phyloP scores from a whole-genome alignment of 2,888 invertebrate genomes.

The Buathra laborator region DNA sequence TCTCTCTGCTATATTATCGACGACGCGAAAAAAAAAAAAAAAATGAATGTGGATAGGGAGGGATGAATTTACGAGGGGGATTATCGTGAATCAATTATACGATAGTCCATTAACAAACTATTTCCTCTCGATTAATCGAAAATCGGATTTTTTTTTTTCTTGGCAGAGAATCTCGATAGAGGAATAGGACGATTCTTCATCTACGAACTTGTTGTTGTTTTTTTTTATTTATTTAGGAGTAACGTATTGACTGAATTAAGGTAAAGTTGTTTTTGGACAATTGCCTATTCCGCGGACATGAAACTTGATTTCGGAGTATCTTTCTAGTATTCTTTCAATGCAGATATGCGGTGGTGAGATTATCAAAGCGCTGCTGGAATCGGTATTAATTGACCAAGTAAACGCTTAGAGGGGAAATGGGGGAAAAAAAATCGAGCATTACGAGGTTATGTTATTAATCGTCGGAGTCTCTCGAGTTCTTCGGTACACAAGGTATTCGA shows the following conservation, averaged over 20 bases:
- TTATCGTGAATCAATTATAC: slow-evolving; percentile 29
- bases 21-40: slow-evolving; percentile 21
- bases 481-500: no score
- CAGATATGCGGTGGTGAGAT: neutral
- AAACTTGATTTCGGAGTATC: no score
- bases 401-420: slow-evolving; percentile 8
- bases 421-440: neutral
- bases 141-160: neutral
- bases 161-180: neutral
- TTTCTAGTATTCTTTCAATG: neutral
- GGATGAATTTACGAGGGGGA: slow-evolving; percentile 29
- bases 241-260: no score
- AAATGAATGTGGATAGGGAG: neutral
- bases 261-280: neutral
- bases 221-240: neutral
- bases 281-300: no score
- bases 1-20: slow-evolving; percentile 14
- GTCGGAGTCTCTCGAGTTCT: slow-evolving; percentile 3
- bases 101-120: slow-evolving; percentile 22
- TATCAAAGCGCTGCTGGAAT: slow-evolving; percentile 3
- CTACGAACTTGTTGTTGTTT: neutral
- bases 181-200: neutral
- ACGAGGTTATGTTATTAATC: slow-evolving; percentile 49
- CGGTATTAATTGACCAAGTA: slow-evolving; percentile 13
- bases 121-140: slow-evolving; percentile 1